These are phyloP conservation scores for Argentina silus DNA, from an alignment of 2,797 vertebrate species.

Conservation along the genomic window DNA sequence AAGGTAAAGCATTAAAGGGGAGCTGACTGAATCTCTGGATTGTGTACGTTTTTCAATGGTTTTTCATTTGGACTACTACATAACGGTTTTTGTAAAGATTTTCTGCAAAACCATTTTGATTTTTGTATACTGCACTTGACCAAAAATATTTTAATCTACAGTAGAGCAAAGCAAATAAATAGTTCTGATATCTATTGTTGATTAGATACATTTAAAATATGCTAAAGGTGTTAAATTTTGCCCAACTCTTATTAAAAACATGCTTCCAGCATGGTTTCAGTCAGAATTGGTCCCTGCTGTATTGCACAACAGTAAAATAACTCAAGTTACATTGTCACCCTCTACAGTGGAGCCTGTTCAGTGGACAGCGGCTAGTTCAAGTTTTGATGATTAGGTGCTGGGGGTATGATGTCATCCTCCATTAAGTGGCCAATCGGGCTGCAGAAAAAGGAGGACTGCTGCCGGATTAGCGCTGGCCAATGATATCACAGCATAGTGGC, in stretches of 20 bases:
- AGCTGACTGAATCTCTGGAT: constrained; percentile 22
- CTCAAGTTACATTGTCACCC: constrained; percentile 57
- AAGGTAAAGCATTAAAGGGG: constrained; percentile 37
- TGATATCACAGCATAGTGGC: constrained; percentile 61
- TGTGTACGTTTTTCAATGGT: constrained; percentile 32
- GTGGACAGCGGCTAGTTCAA: constrained; percentile 59
- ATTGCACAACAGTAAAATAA: constrained; percentile 73
- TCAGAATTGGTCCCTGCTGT: constrained; percentile 79
- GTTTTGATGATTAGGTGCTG: constrained; percentile 57
- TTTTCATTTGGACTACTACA: constrained; percentile 52
- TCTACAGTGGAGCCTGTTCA: constrained; percentile 59
- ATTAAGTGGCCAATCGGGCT: constrained; percentile 59
- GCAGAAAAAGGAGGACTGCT: constrained; percentile 44
- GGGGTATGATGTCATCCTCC: constrained; percentile 39
- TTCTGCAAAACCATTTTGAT: constrained; percentile 46
- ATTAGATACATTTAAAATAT: constrained; percentile 46
- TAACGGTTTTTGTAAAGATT: constrained; percentile 55
- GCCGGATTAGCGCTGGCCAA: constrained; percentile 52
- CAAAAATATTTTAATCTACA: constrained; percentile 43
- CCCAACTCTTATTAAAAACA: constrained; percentile 61
- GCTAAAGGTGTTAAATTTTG: constrained; percentile 49
- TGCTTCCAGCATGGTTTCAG: constrained; percentile 70
- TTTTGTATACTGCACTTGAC: constrained; percentile 50
- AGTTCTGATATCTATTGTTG: constrained; percentile 47
- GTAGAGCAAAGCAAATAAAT: constrained; percentile 56